Evolutionary conservation across 2,797 vertebrate genomes (phyloP).

Genomic region (Garrulus glandarius): DNA sequence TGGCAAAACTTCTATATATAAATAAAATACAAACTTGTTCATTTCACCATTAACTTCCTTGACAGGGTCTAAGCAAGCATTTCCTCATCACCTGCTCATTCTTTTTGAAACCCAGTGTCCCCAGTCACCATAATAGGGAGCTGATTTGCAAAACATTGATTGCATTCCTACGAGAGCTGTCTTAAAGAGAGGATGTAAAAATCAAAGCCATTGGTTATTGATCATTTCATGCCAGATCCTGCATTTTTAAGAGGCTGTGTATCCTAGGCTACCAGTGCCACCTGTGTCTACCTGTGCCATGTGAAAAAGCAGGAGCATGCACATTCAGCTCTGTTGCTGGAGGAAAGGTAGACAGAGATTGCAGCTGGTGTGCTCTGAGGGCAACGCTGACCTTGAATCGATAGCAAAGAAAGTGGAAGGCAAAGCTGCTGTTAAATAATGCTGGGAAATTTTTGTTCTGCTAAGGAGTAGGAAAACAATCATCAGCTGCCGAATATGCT

Average conservation of each 20-base stretch:
- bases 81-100: background rate
- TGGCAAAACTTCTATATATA: background rate
- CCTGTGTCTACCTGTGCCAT: background rate
- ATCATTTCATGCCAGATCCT: background rate
- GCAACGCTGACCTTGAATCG: background rate
- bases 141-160: background rate
- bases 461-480: background rate
- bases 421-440: background rate
- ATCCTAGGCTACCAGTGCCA: background rate
- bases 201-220: background rate
- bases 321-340: background rate
- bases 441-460: background rate
- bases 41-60: background rate
- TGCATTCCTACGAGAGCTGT: background rate
- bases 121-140: rapidly evolving
- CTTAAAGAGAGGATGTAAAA: background rate
- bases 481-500: background rate
- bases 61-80: background rate
- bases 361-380: background rate
- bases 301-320: background rate
- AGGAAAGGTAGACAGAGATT: background rate
- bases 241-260: background rate
- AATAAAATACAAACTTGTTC: background rate
- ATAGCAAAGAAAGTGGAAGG: background rate
- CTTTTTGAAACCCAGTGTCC: background rate